phyloP scores from a whole-genome alignment of 2,797 vertebrate species.

The Chrosomus eos region DNA sequence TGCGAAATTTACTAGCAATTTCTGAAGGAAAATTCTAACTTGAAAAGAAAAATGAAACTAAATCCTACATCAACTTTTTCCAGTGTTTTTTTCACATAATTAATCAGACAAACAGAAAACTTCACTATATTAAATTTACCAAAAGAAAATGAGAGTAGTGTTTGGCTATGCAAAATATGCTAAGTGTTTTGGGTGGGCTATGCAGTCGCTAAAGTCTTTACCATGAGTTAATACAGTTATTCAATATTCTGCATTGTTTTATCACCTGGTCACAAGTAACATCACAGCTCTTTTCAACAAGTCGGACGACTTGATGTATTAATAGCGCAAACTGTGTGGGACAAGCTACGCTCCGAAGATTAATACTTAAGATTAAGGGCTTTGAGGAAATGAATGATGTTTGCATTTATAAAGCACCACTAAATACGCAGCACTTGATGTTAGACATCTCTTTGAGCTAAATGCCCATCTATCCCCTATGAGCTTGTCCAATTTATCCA shows the following conservation, averaged over 20 bases:
- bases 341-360: not conserved
- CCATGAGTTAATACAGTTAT: not conserved
- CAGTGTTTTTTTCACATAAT: not conserved
- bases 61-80: fast-evolving
- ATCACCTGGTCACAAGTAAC: not conserved
- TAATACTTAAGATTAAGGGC: conserved; percentile 28
- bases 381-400: conserved; percentile 23
- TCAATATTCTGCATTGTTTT: not conserved
- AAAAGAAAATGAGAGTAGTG: not conserved
- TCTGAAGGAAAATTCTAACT: not conserved
- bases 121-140: not conserved
- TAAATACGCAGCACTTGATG: conserved; percentile 7
- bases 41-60: not conserved
- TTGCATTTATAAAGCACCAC: conserved; percentile 18
- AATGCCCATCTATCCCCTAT: conserved; percentile 23
- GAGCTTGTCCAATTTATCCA: conserved; percentile 32
- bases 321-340: not conserved
- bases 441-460: conserved; percentile 17
- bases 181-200: not conserved
- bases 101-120: not conserved
- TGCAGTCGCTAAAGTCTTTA: not conserved
- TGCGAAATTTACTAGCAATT: not conserved
- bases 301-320: not conserved
- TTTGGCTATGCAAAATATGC: not conserved
- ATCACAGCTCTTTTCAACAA: not conserved